Evolutionary conservation across 2,113 vertebrate genomes (phyloP), one percentile per base, ranked within the genome.

Genomic region (Eretmochelys imbricata): DNA sequence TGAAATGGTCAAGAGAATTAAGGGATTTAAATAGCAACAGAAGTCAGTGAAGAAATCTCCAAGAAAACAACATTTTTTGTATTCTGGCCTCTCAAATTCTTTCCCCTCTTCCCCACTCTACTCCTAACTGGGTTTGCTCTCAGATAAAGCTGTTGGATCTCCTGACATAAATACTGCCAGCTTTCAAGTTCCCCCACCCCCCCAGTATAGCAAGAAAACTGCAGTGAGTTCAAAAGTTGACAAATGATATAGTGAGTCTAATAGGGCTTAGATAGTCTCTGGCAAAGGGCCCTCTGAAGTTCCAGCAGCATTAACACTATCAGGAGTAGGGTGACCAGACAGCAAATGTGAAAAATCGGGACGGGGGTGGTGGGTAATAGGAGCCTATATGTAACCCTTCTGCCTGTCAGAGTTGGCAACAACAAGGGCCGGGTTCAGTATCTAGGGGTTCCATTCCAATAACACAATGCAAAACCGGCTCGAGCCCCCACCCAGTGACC

Each of bases 61-160:
- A 93, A 78, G 69, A 89, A 72, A 93, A 88, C 1, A 83, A 82
- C 76, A 75, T 91, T 87, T 29, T 42, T 55, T 8, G 83, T 85
- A 35, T 8, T 84, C 38, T 86, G 87, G 55, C 85, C 38, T 91
- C 31, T 91, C 49, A 38, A 35, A 53, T 62, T 53, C 19, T 29
- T 20, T 8, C 29, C 6, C 1, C 25, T 22, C 35, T 89, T 11
- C 53, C 13, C 22, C 75, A 80, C 0, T 0, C n/a, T 89, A 55
- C 48, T 59, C 62, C 0, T 0, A 38, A 27, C 69, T 35, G 24
- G 24, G 1, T 0, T 0, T n/a, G 8, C 16, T 87, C 31, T 25
- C 0, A 0, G 7, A 78, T 48, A 78, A 81, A 62, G 42, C 2
- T 0, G 8, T 0, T 1, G 19, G 80, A 17, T 90, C 75, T 51